Conservation (phyloP, 2,888 invertebrate species). For the Lithophane leautieri region DNA sequence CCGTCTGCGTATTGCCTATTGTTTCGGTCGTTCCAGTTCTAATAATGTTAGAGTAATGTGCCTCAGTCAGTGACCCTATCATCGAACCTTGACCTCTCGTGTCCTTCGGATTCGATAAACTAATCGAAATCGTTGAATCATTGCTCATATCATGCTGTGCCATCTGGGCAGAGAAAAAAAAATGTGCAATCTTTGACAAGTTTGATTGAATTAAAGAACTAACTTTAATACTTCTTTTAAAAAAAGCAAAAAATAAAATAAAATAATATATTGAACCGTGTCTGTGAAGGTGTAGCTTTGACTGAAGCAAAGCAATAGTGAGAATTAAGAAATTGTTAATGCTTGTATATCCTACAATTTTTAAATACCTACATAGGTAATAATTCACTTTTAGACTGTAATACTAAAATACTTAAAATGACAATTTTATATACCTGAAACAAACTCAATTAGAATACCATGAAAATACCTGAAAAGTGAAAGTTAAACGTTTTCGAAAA, state of each 20-base stretch:
- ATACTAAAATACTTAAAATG: no score
- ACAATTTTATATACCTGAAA: no score
- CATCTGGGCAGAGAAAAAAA: constrained; percentile 35
- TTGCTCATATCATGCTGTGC: constrained; percentile 35
- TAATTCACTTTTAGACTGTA: not conserved
- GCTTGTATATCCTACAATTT: not conserved
- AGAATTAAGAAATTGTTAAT: not conserved
- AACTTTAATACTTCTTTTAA: not conserved
- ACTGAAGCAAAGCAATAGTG: not conserved
- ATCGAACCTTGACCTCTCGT: constrained; percentile 71
- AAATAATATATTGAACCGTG: no score
- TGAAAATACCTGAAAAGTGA: not conserved
- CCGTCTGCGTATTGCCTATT: constrained; percentile 47
- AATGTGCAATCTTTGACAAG: constrained; percentile 18
- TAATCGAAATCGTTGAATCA: constrained; percentile 63
- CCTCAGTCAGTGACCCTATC: constrained; percentile 75
- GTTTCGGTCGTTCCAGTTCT: constrained; percentile 62
- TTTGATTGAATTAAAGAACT: constrained; percentile 13
- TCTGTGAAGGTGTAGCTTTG: not conserved
- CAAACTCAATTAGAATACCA: no score
- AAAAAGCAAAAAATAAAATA: not conserved
- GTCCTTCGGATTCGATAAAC: constrained; percentile 68
- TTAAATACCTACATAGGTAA: not conserved
- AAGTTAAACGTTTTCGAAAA: not conserved
- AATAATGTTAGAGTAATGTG: constrained; percentile 58